Evolutionary conservation across 2,797 vertebrate species (phyloP).

Genomic region (Characodon lateralis): DNA sequence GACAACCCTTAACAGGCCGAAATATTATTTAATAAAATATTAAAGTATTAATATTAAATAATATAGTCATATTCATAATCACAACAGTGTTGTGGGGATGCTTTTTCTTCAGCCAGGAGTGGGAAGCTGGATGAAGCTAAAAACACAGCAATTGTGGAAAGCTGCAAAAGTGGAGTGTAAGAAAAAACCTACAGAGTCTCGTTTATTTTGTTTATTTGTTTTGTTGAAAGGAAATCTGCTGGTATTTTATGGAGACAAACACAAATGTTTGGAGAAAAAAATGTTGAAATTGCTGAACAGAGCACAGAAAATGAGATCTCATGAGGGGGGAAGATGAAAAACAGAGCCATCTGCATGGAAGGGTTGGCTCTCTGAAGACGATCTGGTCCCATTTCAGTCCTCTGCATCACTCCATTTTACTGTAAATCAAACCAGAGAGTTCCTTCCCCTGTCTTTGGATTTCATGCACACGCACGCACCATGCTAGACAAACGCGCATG

Average conservation of each 20-base stretch:
- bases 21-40: too few species aligned
- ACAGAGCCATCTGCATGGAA: constrained; percentile 78
- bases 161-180: constrained; percentile 9
- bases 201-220: constrained; percentile 76
- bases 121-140: not conserved
- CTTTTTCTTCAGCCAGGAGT: too few species aligned
- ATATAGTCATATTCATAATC: too few species aligned
- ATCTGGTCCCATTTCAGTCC: constrained; percentile 75
- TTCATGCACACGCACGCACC: constrained; percentile 21
- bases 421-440: constrained; percentile 67
- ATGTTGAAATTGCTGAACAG: constrained; percentile 66
- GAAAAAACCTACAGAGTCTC: constrained; percentile 60
- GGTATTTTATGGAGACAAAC: constrained; percentile 76
- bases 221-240: constrained; percentile 69
- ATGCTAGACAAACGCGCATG: constrained; percentile 26
- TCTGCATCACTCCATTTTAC: constrained; percentile 73
- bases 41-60: too few species aligned
- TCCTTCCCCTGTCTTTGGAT: constrained; percentile 36
- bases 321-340: constrained; percentile 77
- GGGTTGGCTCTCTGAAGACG: constrained; percentile 76
- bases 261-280: constrained; percentile 45
- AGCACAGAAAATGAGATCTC: constrained; percentile 78
- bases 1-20: too few species aligned
- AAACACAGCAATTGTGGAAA: not conserved
- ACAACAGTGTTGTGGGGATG: too few species aligned